Evolutionary conservation across 2,797 vertebrate species (phyloP).

Genomic region (Chrysolophus pictus): DNA sequence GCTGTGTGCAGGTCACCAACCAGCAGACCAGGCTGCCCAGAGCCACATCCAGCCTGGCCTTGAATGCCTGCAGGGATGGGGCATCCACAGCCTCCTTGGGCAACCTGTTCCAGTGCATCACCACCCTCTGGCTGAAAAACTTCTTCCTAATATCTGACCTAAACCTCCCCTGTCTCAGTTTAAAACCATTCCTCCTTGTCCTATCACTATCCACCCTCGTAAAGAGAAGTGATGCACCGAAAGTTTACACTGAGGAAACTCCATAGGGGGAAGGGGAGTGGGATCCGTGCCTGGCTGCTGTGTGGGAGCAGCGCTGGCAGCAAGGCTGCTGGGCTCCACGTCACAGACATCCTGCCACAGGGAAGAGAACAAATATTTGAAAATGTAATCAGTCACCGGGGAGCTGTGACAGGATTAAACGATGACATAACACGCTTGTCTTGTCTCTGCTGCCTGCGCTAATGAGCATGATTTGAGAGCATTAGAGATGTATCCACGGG

Average conservation of each 20-base stretch:
- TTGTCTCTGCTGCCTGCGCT: conserved; percentile 38
- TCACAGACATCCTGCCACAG: neutral
- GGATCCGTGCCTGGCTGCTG: accelerated
- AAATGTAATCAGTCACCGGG: conserved; percentile 43
- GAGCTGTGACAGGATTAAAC: conserved; percentile 46
- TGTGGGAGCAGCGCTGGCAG: neutral
- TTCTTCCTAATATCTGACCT: no score
- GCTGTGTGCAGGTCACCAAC: no score
- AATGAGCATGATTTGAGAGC: conserved; percentile 57
- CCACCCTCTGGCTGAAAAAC: no score
- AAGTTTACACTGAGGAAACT: neutral
- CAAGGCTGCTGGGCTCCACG: neutral
- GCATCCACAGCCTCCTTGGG: no score
- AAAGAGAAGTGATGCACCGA: neutral
- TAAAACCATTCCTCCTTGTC: no score
- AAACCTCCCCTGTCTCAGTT: no score
- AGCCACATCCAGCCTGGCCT: no score
- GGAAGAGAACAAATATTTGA: conserved; percentile 56
- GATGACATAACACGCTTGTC: conserved; percentile 30
- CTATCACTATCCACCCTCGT: no score
- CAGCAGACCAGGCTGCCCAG: no score
- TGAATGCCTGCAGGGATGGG: no score
- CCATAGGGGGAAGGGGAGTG: neutral
- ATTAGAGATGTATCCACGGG: conserved; percentile 27
- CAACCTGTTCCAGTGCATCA: no score